Percentiles rank a stretch among this genome's conserved stretches.
phyloP scores from a whole-genome alignment of 2,797 vertebrate genomes.

The Notolabrus celidotus region DNA sequence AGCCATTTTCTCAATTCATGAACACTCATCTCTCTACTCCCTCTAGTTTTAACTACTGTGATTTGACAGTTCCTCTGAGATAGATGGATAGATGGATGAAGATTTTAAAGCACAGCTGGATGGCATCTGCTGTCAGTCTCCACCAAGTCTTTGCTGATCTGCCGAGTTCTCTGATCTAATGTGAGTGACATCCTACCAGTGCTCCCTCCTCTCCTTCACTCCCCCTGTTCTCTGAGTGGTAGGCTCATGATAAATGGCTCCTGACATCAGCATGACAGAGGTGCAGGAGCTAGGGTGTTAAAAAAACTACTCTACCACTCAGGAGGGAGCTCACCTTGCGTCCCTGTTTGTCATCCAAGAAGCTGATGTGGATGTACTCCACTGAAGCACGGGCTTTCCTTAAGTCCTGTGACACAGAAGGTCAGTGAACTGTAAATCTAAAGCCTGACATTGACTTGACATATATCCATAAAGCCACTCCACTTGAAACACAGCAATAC shows the following conservation, averaged over 20 bases:
- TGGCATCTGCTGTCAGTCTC: conserved; percentile 48
- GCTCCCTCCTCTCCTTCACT: background rate
- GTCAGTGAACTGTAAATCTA: conserved; percentile 61
- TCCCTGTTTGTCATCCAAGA: conserved; percentile 31
- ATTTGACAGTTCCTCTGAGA: background rate
- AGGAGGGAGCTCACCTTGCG: conserved; percentile 17
- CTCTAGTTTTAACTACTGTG: background rate
- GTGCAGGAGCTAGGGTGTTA: background rate
- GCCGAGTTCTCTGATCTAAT: conserved; percentile 34
- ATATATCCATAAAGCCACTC: conserved; percentile 35
- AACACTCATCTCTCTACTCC: background rate
- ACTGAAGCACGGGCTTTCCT: conserved; percentile 25
- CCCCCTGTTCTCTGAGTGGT: conserved; percentile 4
- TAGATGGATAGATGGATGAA: background rate
- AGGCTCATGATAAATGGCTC: conserved; percentile 28
- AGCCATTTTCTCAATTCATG: conserved; percentile 13
- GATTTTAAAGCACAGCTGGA: conserved; percentile 9
- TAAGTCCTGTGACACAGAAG: conserved; percentile 57
- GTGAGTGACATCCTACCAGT: conserved; percentile 22
- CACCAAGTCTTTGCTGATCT: conserved; percentile 12
- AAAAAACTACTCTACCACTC: conserved; percentile 24
- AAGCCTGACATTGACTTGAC: conserved; percentile 55
- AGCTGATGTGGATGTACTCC: conserved; percentile 33
- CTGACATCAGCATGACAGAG: conserved; percentile 25
- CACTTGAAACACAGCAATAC: conserved; percentile 28